These are phyloP conservation scores for Erethizon dorsatum DNA, from an alignment of 2,797 vertebrate species.

Conservation along the genomic window DNA sequence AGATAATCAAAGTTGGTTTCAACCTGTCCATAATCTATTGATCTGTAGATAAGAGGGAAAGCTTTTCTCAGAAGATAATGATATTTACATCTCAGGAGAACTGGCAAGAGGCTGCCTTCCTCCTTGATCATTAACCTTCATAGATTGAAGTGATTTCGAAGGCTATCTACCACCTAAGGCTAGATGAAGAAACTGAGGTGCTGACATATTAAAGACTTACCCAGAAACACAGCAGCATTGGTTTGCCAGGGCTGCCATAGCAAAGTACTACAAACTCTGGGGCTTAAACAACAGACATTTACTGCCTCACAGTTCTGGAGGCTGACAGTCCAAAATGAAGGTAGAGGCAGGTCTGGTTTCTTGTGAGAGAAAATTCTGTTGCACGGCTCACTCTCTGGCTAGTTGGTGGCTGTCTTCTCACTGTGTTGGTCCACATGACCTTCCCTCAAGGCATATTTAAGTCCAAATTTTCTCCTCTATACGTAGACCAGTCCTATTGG, in stretches of 20 bases:
- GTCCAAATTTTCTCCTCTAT: neutral
- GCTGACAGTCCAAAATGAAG: neutral
- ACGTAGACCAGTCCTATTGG: neutral
- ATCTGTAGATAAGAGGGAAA: constrained; percentile 18
- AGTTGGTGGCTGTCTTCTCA: neutral
- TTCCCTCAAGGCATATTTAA: neutral
- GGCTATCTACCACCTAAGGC: neutral
- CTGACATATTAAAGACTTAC: neutral
- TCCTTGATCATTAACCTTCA: constrained; percentile 33
- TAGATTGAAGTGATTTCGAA: constrained; percentile 43
- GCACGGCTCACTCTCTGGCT: neutral
- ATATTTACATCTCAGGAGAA: neutral
- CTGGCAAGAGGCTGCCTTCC: neutral
- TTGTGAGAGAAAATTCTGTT: neutral
- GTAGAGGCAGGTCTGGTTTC: neutral
- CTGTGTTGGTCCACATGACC: neutral
- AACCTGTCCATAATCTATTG: neutral
- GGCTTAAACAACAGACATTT: neutral
- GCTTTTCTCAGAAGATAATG: constrained; percentile 27
- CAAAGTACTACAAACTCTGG: neutral
- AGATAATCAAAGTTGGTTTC: constrained; percentile 35
- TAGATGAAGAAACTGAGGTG: neutral
- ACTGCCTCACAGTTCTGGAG: neutral
- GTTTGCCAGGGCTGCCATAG: neutral
- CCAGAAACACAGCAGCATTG: neutral